phyloP scores from a whole-genome alignment of 2,797 vertebrate species.

The Onychomys leucogaster region DNA sequence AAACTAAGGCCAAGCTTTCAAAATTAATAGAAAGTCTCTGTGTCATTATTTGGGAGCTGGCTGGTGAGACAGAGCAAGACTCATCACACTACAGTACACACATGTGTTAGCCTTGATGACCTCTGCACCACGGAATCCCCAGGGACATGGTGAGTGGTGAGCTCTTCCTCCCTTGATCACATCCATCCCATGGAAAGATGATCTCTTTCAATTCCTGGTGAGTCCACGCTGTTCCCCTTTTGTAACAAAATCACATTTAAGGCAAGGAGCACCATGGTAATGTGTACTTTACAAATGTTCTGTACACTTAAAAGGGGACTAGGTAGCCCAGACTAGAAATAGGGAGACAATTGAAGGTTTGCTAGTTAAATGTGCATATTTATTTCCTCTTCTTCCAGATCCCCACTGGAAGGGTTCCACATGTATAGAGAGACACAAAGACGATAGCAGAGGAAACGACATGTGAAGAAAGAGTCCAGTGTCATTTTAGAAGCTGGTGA shows the following conservation, averaged over 20 bases:
- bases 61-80: no score
- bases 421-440: neutral
- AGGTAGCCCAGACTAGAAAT: neutral
- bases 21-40: no score
- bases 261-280: neutral
- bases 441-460: neutral
- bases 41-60: no score
- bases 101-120: neutral
- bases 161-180: neutral
- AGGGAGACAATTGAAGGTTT: neutral
- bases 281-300: neutral
- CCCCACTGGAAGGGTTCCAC: neutral
- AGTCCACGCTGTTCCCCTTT: neutral
- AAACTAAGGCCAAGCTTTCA: no score
- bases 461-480: neutral
- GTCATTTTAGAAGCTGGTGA: conserved; percentile 7
- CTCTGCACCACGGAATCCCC: neutral
- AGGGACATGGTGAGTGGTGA: neutral
- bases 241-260: conserved; percentile 27
- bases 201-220: conserved; percentile 6
- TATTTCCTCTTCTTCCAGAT: neutral
- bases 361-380: neutral
- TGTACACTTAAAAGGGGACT: neutral
- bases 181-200: neutral
- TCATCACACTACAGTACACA: no score